Evolutionary conservation across 2,113 vertebrate species (phyloP), one percentile per base, ranked within the genome.

Genomic region (Pollimyrus isidori): DNA sequence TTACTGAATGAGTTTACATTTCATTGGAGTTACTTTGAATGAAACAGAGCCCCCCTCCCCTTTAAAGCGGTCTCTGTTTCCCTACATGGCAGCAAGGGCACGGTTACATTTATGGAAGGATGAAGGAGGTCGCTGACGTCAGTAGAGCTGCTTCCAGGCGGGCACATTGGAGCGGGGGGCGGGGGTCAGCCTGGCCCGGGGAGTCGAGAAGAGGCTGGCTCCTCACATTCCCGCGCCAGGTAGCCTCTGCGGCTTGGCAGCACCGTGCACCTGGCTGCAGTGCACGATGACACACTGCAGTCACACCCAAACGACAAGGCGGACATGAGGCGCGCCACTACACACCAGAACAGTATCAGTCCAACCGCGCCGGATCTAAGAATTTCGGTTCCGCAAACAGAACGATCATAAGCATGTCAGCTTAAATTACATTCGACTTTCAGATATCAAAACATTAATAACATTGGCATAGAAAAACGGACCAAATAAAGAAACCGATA

Each of bases 141-240:
- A 86, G 46, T 49, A 53, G 82, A 83, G 84, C 26, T 19, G 21
- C 49, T 86, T 86, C 84, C n/a, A 58, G 4, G 62, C 26, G 10
- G 52, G 50, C 53, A 56, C 86, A 87, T 4, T 35, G 53, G 30
- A 62, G 5, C 35, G 53, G 26, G 86, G 19, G 30, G 23, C 21
- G 86, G 86, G 50, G 30, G n/a, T 86, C 84, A 86, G 82, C 82
- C 45, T 46, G 82, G 42, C 42, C 82, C 45, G 82, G 39, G 19
- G 82, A 84, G 45, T 48, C 39, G 82, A 84, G 82, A 46, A 65
- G 83, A 87, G 84, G 89, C 52, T 88, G 83, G 84, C 69, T 42
- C 23, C 62, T 86, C 82, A 90, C 90, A 90, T 90, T 89, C 88
- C 80, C 83, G 73, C 86, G 90, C 89, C 92, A 92, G 91, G 91